Percentiles rank a stretch among this genome's conserved stretches.
Conservation (phyloP, 2,113 vertebrate genomes). For the Oplegnathus fasciatus region DNA sequence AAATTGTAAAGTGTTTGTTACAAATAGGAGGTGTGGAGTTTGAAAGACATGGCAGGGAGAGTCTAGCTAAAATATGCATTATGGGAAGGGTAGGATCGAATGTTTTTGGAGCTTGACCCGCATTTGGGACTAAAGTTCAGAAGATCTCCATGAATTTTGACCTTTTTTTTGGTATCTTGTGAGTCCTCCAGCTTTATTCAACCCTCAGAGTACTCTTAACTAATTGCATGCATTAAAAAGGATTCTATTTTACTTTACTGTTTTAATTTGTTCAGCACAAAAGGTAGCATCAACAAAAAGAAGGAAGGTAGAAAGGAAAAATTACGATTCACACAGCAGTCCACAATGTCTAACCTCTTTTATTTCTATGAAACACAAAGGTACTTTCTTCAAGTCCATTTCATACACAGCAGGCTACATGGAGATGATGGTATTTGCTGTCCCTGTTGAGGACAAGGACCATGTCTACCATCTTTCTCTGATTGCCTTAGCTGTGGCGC, state of each 20-base stretch:
- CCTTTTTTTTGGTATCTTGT: neutral
- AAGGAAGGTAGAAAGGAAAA: neutral
- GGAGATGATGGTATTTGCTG: conserved; percentile 5
- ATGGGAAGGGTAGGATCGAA: neutral
- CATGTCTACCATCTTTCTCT: neutral
- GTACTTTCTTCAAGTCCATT: conserved; percentile 5
- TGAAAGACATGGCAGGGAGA: no score
- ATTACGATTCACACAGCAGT: neutral
- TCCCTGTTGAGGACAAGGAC: neutral
- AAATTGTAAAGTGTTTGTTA: neutral
- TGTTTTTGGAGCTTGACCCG: neutral
- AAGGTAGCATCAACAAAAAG: neutral
- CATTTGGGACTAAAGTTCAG: neutral
- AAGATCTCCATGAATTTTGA: no score
- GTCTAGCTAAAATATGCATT: no score
- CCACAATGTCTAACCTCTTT: neutral
- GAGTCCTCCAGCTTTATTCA: neutral
- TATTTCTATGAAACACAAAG: neutral
- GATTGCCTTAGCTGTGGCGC: conserved; percentile 11
- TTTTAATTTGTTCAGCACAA: neutral
- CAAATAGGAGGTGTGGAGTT: neutral
- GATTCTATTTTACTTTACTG: neutral
- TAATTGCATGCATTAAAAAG: neutral
- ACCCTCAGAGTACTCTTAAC: neutral
- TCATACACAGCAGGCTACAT: neutral